Percentiles rank a stretch among this genome's conserved stretches.
Evolutionary conservation across 1,140 invertebrate species (phyloP).

Genomic region (Platyscapa corneri): DNA sequence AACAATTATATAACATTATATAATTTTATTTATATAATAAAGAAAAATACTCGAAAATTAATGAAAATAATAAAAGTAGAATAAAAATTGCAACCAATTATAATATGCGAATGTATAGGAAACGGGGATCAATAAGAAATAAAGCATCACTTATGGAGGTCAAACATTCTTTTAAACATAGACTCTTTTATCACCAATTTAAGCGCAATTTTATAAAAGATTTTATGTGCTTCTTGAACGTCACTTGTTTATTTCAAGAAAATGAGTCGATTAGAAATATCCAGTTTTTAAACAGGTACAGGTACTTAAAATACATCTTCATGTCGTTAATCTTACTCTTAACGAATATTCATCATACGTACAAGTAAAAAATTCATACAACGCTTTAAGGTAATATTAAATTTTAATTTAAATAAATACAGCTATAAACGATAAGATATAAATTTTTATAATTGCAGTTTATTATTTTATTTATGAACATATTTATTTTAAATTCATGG

Average conservation of each 20-base stretch:
- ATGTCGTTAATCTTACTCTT: background rate
- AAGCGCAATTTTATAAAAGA: constrained; percentile 4
- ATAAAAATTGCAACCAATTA: background rate
- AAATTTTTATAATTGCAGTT: no score
- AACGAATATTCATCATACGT: background rate
- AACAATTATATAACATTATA: no score
- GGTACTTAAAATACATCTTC: background rate
- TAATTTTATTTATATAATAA: no score
- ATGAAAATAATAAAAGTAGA: background rate
- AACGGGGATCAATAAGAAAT: background rate
- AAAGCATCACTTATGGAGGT: background rate
- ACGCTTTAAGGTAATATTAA: no score
- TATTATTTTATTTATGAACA: no score
- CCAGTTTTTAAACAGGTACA: background rate
- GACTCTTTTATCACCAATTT: background rate
- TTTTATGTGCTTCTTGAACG: background rate
- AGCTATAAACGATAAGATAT: no score
- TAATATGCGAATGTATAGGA: background rate
- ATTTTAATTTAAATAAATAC: no score
- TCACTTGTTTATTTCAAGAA: constrained; percentile 9
- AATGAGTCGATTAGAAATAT: background rate
- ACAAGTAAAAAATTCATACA: background rate
- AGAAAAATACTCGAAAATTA: no score
- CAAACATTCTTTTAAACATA: background rate
- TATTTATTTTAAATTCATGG: no score